Evolutionary conservation across 53 echinoderm and acorn worm genomes (phyloP).

Genomic region (Crossaster papposus): DNA sequence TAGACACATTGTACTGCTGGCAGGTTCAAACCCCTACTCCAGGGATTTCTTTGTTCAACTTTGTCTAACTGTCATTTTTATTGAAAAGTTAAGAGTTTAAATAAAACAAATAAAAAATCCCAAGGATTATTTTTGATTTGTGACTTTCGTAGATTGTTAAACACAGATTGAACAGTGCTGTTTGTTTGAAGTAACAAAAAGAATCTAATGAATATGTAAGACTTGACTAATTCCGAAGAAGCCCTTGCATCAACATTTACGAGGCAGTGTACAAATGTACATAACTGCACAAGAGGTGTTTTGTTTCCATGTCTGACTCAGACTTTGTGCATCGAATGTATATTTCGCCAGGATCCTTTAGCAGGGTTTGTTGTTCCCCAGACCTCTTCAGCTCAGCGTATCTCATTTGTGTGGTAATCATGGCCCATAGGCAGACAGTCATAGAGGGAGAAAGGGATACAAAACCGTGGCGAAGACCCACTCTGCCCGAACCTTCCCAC

Average conservation of each 20-base stretch:
- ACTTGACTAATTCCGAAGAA: too few species aligned
- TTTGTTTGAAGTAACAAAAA: neutral
- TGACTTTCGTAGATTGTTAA: too few species aligned
- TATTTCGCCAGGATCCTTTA: neutral
- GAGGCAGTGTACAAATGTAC: neutral
- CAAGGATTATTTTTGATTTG: too few species aligned
- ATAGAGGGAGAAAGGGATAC: neutral
- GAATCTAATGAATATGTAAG: too few species aligned
- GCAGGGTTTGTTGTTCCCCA: constrained; percentile 40
- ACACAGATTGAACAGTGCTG: neutral
- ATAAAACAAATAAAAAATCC: too few species aligned
- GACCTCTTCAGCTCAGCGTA: constrained; percentile 29
- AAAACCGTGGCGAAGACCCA: neutral
- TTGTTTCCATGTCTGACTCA: neutral
- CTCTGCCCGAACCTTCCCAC: constrained; percentile 16
- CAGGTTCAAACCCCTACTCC: too few species aligned
- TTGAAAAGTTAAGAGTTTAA: too few species aligned
- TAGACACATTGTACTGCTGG: too few species aligned
- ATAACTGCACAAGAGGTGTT: neutral
- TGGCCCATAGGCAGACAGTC: constrained; percentile 41
- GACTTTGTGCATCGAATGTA: constrained; percentile 4
- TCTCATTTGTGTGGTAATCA: constrained; percentile 59
- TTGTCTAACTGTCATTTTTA: too few species aligned
- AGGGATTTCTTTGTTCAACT: too few species aligned
- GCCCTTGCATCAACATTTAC: neutral